Evolutionary conservation across 2,888 invertebrate genomes (phyloP).

Genomic region (Heteromurus nitidus): DNA sequence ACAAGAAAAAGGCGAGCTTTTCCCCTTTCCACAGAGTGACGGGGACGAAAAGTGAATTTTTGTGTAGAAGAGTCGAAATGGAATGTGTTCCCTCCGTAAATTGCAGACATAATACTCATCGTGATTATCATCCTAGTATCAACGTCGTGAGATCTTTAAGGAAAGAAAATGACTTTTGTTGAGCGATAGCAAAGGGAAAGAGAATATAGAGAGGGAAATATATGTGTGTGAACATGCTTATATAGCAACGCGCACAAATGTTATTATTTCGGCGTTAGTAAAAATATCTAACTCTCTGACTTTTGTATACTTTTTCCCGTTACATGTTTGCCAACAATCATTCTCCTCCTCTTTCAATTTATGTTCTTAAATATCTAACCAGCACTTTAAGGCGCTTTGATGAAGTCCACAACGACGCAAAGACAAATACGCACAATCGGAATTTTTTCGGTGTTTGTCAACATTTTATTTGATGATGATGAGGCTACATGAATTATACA

Average conservation of each 20-base stretch:
- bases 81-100: conserved; percentile 26
- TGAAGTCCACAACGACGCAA: not conserved
- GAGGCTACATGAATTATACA: too few species aligned
- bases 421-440: too few species aligned
- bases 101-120: conserved; percentile 18
- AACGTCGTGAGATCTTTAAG: conserved; percentile 13
- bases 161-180: too few species aligned
- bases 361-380: not conserved
- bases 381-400: not conserved
- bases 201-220: not conserved
- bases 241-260: not conserved
- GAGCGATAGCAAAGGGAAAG: not conserved
- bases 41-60: not conserved
- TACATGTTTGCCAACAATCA: not conserved
- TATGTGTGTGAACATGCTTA: not conserved
- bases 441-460: not conserved
- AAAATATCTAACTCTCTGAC: not conserved
- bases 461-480: not conserved
- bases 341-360: not conserved
- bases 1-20: conserved; percentile 12
- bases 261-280: conserved; percentile 17
- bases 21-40: not conserved
- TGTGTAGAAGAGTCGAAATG: conserved; percentile 21
- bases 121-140: conserved; percentile 21
- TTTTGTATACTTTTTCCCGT: not conserved